Conservation (phyloP, 2,888 invertebrate genomes). For the Volucella bombylans region DNA sequence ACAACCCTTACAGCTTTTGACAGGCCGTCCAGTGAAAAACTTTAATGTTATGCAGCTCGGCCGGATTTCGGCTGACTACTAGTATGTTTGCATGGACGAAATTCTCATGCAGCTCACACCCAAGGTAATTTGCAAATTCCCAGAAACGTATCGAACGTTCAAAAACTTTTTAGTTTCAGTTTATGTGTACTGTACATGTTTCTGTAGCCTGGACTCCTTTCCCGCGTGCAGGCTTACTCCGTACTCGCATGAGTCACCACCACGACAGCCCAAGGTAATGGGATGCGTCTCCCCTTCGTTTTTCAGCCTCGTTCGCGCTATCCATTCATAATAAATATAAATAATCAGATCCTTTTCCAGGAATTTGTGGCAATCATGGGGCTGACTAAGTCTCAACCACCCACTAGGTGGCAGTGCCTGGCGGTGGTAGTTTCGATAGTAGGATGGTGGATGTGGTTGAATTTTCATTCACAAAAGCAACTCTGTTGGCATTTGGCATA, state of each 20-base stretch:
- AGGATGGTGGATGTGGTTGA: conserved; percentile 14
- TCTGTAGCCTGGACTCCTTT: conserved; percentile 19
- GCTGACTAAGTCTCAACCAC: conserved; percentile 63
- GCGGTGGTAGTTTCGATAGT: conserved; percentile 12
- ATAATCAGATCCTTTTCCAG: conserved; percentile 71
- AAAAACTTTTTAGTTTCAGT: conserved; percentile 30
- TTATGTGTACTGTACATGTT: conserved; percentile 15
- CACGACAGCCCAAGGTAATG: conserved; percentile 40
- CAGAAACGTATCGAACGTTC: conserved; percentile 35
- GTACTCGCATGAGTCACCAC: conserved; percentile 55
- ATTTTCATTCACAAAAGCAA: conserved; percentile 67
- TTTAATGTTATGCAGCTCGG: conserved; percentile 57
- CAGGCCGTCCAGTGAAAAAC: conserved; percentile 42
- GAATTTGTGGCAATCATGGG: conserved; percentile 62
- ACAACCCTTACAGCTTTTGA: conserved; percentile 42
- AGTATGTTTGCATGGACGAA: conserved; percentile 16
- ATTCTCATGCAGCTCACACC: conserved; percentile 66
- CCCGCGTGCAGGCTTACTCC: conserved; percentile 22
- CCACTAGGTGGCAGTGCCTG: conserved; percentile 25
- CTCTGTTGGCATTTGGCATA: conserved; percentile 40
- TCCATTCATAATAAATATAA: conserved; percentile 72
- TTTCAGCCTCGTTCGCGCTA: conserved; percentile 39
- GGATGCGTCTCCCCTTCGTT: conserved; percentile 6
- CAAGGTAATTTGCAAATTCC: conserved; percentile 45
- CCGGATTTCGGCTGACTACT: conserved; percentile 47